These are phyloP conservation scores for Boulengeromyrus knoepffleri DNA, from an alignment of 2,113 vertebrate genomes.

Conservation along the genomic window DNA sequence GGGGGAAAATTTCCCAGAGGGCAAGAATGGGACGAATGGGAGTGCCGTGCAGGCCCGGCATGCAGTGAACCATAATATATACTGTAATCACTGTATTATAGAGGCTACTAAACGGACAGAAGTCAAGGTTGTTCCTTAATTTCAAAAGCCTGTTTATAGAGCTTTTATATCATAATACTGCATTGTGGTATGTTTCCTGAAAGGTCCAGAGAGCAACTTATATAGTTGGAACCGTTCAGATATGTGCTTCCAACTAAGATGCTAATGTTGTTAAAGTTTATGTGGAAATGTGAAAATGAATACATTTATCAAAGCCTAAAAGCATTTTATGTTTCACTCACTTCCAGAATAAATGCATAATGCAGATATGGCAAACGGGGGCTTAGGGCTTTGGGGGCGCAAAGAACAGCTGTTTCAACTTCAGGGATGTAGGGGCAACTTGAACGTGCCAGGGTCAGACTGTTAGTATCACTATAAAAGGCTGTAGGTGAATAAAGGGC, in stretches of 20 bases:
- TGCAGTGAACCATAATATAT: background rate
- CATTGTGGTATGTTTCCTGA: background rate
- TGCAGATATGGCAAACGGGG: background rate
- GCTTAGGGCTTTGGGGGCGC: background rate
- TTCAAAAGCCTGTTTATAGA: background rate
- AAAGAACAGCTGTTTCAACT: background rate
- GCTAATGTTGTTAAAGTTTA: background rate
- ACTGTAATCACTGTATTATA: background rate
- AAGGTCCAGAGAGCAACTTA: background rate
- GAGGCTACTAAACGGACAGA: background rate
- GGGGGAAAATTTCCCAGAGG: background rate
- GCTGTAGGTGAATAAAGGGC: background rate
- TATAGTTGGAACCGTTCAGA: background rate
- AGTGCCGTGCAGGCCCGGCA: background rate
- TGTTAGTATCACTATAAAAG: background rate
- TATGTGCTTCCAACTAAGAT: background rate
- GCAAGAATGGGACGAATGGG: background rate
- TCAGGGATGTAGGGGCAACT: background rate
- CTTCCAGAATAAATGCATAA: background rate
- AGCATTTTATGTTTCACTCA: background rate
- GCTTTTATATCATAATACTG: background rate
- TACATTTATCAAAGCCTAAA: background rate
- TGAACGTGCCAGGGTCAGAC: background rate
- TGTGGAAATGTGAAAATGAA: background rate
- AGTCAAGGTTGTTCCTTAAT: background rate